Conservation (phyloP, 1,140 invertebrate genomes). For the Anadara kagoshimensis region DNA sequence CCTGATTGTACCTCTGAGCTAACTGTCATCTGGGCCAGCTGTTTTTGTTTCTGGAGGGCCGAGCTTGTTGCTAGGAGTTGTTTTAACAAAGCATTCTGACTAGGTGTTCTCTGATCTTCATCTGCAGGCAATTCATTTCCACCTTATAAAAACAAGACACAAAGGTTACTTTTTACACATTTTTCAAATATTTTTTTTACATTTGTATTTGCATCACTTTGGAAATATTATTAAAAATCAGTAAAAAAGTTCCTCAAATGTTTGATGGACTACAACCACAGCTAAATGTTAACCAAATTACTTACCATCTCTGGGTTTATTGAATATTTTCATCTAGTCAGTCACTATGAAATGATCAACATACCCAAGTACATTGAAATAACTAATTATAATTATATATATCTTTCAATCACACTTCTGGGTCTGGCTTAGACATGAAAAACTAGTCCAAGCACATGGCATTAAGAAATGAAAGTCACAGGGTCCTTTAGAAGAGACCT, state of each 20-base stretch:
- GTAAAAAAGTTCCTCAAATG: not conserved
- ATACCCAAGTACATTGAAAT: no score
- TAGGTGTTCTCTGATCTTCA: constrained; percentile 38
- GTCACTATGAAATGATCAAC: no score
- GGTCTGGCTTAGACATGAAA: no score
- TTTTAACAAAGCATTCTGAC: constrained; percentile 69
- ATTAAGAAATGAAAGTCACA: no score
- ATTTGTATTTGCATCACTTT: not conserved
- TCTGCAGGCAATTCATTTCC: not conserved
- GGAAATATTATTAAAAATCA: not conserved
- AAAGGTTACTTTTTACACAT: not conserved
- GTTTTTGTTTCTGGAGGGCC: constrained; percentile 16
- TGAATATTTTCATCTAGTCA: no score
- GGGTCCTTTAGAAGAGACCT: no score
- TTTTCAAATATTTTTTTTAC: not conserved
- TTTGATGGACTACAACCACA: no score
- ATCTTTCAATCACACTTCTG: no score
- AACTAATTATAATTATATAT: no score
- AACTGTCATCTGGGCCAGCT: constrained; percentile 2
- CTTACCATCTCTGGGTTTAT: no score
- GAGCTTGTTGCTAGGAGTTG: constrained; percentile 64
- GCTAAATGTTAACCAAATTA: no score
- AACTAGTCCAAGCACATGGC: no score
- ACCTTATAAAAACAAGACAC: not conserved
- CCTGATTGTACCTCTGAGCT: constrained; percentile 8